Evolutionary conservation across 2,113 vertebrate species (phyloP).

Genomic region (Ibidorhyncha struthersii): DNA sequence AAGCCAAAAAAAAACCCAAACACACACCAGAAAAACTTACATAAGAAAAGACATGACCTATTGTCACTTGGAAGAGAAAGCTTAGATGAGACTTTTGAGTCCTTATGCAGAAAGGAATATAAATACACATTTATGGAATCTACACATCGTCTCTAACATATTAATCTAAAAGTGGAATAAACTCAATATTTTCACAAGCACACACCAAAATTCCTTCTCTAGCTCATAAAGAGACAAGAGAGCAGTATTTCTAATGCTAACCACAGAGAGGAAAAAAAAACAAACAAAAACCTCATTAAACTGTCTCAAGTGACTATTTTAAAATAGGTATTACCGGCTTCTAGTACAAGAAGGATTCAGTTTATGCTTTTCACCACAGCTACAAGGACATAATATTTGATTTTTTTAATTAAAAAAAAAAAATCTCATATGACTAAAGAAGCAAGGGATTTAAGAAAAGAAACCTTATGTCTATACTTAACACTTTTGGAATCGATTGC

Average conservation of each 20-base stretch:
- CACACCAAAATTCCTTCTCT: neutral
- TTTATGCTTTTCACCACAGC: neutral
- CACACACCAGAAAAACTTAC: neutral
- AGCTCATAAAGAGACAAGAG: neutral
- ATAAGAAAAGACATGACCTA: neutral
- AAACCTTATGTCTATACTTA: neutral
- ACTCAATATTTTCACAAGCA: neutral
- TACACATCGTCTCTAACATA: neutral
- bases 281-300: neutral
- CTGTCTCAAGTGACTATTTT: neutral
- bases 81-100: neutral
- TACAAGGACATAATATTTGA: neutral
- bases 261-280: neutral
- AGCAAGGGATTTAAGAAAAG: neutral
- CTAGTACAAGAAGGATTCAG: neutral
- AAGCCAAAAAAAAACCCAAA: neutral
- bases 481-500: neutral
- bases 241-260: neutral
- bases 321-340: neutral
- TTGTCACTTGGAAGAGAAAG: neutral
- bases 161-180: neutral
- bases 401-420: neutral
- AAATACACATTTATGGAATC: neutral
- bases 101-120: neutral
- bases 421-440: neutral